These are phyloP conservation scores for Drosophila murphyi DNA, from an alignment of 1,140 invertebrate genomes.

Conservation along the genomic window DNA sequence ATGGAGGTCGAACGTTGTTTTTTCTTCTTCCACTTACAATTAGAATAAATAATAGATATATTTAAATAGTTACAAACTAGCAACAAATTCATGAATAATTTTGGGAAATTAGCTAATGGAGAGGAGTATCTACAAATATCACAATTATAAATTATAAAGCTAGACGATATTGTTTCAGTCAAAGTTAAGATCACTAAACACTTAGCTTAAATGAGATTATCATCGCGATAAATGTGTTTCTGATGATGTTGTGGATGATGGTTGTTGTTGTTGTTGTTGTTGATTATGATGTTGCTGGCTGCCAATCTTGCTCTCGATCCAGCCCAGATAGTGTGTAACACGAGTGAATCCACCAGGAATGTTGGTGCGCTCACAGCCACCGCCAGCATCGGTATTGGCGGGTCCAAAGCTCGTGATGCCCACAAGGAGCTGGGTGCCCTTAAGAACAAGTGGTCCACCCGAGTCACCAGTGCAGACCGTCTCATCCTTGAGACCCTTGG, in stretches of 20 bases:
- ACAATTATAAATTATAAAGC: slow-evolving; percentile 67
- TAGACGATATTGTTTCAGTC: slow-evolving; percentile 69
- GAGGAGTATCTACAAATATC: slow-evolving; percentile 64
- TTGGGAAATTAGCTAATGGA: slow-evolving; percentile 46
- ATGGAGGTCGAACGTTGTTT: slow-evolving; percentile 6
- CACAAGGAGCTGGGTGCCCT: slow-evolving; percentile 74
- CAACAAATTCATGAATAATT: slow-evolving; percentile 52
- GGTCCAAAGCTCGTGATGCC: slow-evolving; percentile 82
- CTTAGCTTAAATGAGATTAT: slow-evolving; percentile 60
- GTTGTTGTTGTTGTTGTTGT: slow-evolving; percentile 20
- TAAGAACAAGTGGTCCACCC: slow-evolving; percentile 75
- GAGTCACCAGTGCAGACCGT: slow-evolving; percentile 81
- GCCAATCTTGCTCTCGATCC: slow-evolving; percentile 79
- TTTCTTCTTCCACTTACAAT: slow-evolving; percentile 49
- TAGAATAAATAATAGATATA: slow-evolving; percentile 75
- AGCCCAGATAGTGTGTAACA: slow-evolving; percentile 78
- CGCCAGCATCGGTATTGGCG: slow-evolving; percentile 63
- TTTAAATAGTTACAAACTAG: slow-evolving; percentile 67
- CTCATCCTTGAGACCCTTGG: slow-evolving; percentile 77
- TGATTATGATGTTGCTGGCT: slow-evolving; percentile 39
- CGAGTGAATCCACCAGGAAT: slow-evolving; percentile 78
- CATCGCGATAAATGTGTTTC: slow-evolving; percentile 56
- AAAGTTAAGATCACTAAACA: slow-evolving; percentile 23
- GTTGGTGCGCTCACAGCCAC: slow-evolving; percentile 73
- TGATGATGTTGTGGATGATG: slow-evolving; percentile 27